Percentiles rank a stretch among this genome's conserved stretches.
phyloP scores from a whole-genome alignment of 2,113 vertebrate genomes.

The Laterallus jamaicensis region DNA sequence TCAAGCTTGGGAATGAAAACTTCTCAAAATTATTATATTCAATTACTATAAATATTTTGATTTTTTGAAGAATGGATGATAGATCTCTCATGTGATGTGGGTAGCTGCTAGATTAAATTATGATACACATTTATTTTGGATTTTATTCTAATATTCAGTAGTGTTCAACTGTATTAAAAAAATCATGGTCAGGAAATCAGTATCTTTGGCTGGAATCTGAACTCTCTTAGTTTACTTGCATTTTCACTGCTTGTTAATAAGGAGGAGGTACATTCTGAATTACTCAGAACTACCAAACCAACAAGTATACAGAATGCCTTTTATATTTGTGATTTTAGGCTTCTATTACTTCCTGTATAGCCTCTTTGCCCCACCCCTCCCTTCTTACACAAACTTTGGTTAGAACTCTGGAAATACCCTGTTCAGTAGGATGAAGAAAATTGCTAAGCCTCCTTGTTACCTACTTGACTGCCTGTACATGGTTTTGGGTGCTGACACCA shows the following conservation, averaged over 20 bases:
- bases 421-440: rapidly evolving
- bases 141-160: not conserved
- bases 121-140: not conserved
- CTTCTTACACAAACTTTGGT: not conserved
- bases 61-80: not conserved
- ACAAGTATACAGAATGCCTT: not conserved
- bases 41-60: not conserved
- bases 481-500: not conserved
- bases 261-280: not conserved
- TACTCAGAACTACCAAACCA: not conserved
- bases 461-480: rapidly evolving
- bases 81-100: not conserved
- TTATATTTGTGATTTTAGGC: not conserved
- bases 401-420: not conserved
- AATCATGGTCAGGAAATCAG: not conserved
- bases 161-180: not conserved
- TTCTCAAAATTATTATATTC: not conserved
- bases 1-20: not conserved
- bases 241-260: not conserved
- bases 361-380: not conserved
- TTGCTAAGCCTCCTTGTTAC: not conserved
- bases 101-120: not conserved
- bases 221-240: not conserved
- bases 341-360: not conserved
- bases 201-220: not conserved